These are phyloP conservation scores for Notamacropus eugenii DNA, from an alignment of 2,797 vertebrate genomes.

Conservation along the genomic window DNA sequence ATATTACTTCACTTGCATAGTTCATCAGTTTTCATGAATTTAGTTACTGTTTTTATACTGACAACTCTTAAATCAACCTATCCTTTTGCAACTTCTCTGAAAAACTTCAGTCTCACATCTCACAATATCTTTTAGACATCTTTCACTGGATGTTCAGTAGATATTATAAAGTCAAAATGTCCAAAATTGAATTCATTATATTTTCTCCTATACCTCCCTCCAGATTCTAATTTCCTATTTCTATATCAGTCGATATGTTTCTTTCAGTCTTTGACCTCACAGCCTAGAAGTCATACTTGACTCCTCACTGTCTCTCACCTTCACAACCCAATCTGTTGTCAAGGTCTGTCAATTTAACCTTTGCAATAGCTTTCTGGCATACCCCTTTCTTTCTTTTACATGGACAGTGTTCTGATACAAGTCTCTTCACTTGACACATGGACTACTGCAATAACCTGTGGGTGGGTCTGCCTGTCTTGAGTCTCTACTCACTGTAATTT, in stretches of 20 bases:
- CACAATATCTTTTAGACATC: background rate
- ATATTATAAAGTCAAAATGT: background rate
- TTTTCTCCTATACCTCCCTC: background rate
- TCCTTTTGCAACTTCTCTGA: background rate
- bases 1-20: background rate
- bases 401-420: too few relatives aligned
- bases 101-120: background rate
- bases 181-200: background rate
- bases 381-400: background rate
- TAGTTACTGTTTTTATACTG: background rate
- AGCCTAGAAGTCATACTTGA: background rate
- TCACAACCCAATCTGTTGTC: background rate
- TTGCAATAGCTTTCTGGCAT: background rate
- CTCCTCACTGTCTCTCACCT: background rate
- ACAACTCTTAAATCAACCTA: background rate
- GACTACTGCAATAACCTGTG: too few relatives aligned
- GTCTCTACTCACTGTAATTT: background rate
- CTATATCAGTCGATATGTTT: background rate
- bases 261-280: background rate
- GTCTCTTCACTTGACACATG: background rate
- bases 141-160: background rate
- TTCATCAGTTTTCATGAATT: background rate
- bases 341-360: background rate
- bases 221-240: background rate
- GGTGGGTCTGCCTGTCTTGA: background rate